These are phyloP conservation scores for Wasmannia auropunctata DNA, from an alignment of 1,140 invertebrate genomes.

Conservation along the genomic window DNA sequence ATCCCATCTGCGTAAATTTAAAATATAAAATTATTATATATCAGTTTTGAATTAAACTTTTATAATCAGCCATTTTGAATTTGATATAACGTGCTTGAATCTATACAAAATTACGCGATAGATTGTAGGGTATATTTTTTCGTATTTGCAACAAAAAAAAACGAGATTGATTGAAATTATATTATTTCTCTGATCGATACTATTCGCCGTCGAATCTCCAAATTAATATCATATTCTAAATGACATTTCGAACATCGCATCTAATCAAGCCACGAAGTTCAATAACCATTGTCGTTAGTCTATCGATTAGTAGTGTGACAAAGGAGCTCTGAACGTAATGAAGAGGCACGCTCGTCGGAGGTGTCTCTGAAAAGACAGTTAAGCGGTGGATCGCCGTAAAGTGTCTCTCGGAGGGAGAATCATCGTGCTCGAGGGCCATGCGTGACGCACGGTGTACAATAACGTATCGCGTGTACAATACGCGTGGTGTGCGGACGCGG, in stretches of 20 bases:
- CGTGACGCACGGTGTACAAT: slow-evolving; percentile 25
- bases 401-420: background rate
- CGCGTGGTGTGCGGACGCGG: background rate
- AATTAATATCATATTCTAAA: background rate
- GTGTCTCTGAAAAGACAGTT: slow-evolving; percentile 38
- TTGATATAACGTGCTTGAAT: background rate
- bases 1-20: background rate
- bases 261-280: background rate
- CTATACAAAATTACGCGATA: background rate
- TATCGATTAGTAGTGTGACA: background rate
- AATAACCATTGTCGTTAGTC: background rate
- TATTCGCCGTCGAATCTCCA: background rate
- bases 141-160: background rate
- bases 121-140: background rate
- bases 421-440: background rate
- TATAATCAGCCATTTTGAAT: background rate
- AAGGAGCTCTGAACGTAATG: background rate
- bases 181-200: background rate
- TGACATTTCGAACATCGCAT: background rate
- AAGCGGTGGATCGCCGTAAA: background rate
- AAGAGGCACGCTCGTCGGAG: background rate
- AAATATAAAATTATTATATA: background rate
- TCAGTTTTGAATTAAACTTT: background rate
- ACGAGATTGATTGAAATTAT: background rate
- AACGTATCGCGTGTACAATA: slow-evolving; percentile 24